Conservation (phyloP, 2,113 vertebrate genomes). For the Thamnaconus septentrionalis region DNA sequence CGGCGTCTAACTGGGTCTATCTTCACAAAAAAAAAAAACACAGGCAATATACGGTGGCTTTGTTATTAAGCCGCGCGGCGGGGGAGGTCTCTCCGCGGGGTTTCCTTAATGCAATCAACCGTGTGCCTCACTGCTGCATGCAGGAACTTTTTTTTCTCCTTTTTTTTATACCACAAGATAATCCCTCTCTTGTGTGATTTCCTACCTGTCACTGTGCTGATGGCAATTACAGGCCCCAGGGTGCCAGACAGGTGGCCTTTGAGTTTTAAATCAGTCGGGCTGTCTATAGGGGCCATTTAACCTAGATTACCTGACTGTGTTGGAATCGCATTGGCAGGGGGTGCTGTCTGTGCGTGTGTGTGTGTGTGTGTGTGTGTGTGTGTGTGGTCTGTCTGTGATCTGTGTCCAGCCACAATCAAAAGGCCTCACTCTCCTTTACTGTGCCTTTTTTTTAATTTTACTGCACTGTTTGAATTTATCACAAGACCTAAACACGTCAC, state of each 20-base stretch:
- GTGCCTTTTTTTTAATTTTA: neutral
- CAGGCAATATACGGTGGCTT: conserved; percentile 12
- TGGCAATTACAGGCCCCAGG: conserved; percentile 59
- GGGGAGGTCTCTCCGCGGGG: conserved; percentile 10
- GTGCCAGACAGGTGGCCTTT: conserved; percentile 53
- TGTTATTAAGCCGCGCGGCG: conserved; percentile 11
- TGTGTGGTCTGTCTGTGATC: neutral
- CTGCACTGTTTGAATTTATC: neutral
- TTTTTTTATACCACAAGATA: conserved; percentile 41
- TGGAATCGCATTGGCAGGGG: conserved; percentile 9
- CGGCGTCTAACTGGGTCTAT: conserved; percentile 1
- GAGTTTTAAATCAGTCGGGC: conserved; percentile 61
- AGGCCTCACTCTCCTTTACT: too few species aligned
- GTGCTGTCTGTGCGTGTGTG: neutral
- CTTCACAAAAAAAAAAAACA: conserved; percentile 4
- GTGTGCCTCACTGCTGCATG: conserved; percentile 39
- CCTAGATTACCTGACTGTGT: conserved; percentile 38
- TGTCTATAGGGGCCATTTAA: conserved; percentile 56
- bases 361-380: neutral
- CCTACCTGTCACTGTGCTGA: conserved; percentile 51
- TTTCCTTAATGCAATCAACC: conserved; percentile 48
- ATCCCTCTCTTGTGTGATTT: conserved; percentile 59
- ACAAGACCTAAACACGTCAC: too few species aligned
- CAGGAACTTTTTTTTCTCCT: conserved; percentile 7
- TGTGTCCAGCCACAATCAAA: too few species aligned